A percentile compares a stretch with the other conserved stretches of the same genome.
These are phyloP conservation scores for Piaya cayana DNA, from an alignment of 2,113 vertebrate species.

Conservation along the genomic window DNA sequence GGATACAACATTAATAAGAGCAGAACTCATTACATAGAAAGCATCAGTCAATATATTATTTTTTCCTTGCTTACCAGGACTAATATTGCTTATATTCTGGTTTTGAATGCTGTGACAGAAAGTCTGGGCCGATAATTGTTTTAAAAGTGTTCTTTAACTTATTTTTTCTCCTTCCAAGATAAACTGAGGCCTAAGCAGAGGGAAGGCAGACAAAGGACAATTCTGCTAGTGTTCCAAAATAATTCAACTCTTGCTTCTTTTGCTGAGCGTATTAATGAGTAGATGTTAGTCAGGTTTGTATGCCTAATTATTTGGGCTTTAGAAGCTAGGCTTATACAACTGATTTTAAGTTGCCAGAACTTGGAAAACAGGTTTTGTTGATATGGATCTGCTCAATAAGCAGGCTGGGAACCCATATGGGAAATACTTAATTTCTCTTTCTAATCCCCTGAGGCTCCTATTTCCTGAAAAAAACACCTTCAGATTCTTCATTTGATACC, in stretches of 20 bases:
- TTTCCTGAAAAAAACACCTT: constrained; percentile 20
- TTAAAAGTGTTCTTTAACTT: background rate
- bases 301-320: background rate
- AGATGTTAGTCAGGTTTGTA: background rate
- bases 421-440: background rate
- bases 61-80: background rate
- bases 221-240: background rate
- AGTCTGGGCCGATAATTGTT: background rate
- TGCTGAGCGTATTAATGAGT: background rate
- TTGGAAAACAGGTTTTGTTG: constrained; percentile 24
- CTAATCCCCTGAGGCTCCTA: background rate
- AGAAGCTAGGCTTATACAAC: background rate
- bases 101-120: background rate
- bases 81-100: background rate
- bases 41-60: background rate
- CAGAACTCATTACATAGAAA: background rate
- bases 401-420: background rate
- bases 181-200: background rate
- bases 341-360: background rate
- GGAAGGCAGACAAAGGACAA: background rate
- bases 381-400: constrained; percentile 16
- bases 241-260: background rate
- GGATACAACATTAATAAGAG: rapidly evolving
- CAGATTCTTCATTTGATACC: background rate
- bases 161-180: background rate